These are phyloP conservation scores for Aspiorhynchus laticeps DNA, from an alignment of 2,113 vertebrate genomes.

Conservation along the genomic window DNA sequence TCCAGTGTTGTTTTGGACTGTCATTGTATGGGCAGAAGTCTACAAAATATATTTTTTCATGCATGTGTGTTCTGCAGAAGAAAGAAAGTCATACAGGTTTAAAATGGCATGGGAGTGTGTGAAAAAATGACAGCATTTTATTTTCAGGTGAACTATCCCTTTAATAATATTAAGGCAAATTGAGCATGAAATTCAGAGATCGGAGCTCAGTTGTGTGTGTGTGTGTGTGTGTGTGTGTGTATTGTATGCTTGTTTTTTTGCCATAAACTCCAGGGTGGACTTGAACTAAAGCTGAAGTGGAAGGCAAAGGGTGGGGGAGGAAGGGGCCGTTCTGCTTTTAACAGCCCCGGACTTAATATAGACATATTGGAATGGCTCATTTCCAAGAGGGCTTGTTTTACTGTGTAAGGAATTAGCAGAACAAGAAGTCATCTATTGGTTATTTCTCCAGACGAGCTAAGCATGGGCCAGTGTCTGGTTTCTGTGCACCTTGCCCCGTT, in stretches of 20 bases:
- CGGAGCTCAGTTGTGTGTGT: background rate
- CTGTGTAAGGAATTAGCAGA: constrained; percentile 86
- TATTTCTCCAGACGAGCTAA: constrained; percentile 86
- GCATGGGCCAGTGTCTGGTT: constrained; percentile 85
- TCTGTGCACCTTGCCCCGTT: constrained; percentile 73
- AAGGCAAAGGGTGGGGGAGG: constrained; percentile 46
- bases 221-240: constrained; percentile 4
- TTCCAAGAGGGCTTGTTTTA: constrained; percentile 86
- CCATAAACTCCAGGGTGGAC: constrained; percentile 32
- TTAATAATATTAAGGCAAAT: background rate
- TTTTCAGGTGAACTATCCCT: background rate
- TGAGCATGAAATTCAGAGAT: background rate
- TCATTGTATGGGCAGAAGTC: background rate
- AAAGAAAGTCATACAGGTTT: background rate
- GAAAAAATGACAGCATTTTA: background rate
- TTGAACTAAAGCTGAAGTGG: constrained; percentile 2
- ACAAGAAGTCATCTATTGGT: constrained; percentile 93
- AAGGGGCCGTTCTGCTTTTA: constrained; percentile 67
- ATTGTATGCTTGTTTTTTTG: constrained; percentile 1
- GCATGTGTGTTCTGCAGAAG: background rate
- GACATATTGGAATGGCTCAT: constrained; percentile 85
- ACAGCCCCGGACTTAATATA: constrained; percentile 72
- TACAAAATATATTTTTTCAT: background rate
- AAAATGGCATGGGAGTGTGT: background rate
- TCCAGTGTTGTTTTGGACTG: background rate